These are phyloP conservation scores for Apamea monoglypha DNA, from an alignment of 2,888 invertebrate species.

Conservation along the genomic window DNA sequence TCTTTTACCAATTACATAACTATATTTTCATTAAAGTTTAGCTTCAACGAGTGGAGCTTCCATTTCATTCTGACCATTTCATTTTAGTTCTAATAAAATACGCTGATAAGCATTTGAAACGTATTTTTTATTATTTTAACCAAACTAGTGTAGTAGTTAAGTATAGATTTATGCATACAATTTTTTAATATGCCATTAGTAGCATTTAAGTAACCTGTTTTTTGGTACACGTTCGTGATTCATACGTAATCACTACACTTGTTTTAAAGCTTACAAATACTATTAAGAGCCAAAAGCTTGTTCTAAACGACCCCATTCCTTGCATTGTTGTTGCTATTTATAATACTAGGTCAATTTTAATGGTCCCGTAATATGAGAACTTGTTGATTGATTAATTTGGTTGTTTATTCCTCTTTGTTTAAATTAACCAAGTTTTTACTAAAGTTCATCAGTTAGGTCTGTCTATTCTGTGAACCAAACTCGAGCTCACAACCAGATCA, in stretches of 20 bases:
- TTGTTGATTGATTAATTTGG: not conserved
- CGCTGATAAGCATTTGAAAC: not conserved
- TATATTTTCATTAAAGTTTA: not conserved
- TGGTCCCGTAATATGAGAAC: slow-evolving; percentile 43
- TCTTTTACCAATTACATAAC: not conserved
- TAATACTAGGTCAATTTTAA: slow-evolving; percentile 61
- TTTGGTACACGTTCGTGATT: not conserved
- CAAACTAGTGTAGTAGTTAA: not conserved
- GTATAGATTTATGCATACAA: not conserved
- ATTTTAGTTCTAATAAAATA: not conserved
- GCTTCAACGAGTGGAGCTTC: not conserved
- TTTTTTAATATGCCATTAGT: not conserved
- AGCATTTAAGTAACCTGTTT: not conserved
- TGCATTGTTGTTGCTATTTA: slow-evolving; percentile 56
- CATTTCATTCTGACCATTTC: not conserved
- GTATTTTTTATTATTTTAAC: not conserved
- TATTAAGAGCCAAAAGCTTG: not conserved
- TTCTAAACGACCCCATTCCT: slow-evolving; percentile 48
- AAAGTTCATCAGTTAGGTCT: not conserved
- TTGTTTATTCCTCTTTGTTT: not conserved
- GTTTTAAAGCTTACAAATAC: not conserved
- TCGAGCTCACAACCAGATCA: not conserved
- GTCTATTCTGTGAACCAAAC: not conserved
- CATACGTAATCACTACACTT: not conserved
- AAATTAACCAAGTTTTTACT: not conserved